Evolutionary conservation across 2,797 vertebrate genomes (phyloP).

Genomic region (Sebastes trivittatus): DNA sequence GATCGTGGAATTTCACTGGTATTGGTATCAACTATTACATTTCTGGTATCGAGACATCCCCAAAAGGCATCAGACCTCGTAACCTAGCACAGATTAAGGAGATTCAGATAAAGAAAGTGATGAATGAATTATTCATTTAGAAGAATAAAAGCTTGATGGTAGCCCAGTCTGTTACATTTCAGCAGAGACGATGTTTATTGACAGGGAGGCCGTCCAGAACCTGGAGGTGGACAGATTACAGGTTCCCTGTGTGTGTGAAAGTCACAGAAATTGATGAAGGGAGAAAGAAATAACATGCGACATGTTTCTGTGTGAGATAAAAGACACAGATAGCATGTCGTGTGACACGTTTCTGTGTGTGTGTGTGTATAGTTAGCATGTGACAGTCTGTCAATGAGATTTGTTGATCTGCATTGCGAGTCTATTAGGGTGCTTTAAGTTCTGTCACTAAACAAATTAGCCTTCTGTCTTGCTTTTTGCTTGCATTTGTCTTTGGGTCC

Average conservation of each 20-base stretch:
- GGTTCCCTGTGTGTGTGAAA: not conserved
- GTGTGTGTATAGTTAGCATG: not conserved
- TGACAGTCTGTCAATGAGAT: not conserved
- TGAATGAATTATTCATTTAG: not conserved
- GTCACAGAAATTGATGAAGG: slow-evolving; percentile 8
- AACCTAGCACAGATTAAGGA: not conserved
- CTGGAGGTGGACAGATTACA: not conserved
- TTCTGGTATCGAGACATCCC: no score
- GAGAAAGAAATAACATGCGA: slow-evolving; percentile 6
- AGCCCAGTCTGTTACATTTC: slow-evolving; percentile 3
- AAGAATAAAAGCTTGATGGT: not conserved
- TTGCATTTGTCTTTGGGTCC: no score
- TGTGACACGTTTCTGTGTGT: slow-evolving; percentile 1
- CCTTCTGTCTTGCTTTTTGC: not conserved
- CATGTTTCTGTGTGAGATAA: not conserved
- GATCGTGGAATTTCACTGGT: no score
- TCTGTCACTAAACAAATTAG: slow-evolving; percentile 4
- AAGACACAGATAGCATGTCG: no score
- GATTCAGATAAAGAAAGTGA: not conserved
- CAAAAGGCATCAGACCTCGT: not conserved
- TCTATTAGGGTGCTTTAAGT: not conserved
- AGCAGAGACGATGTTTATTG: not conserved
- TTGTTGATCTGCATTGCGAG: not conserved
- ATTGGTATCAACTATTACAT: no score
- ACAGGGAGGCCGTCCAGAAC: not conserved